Evolutionary conservation across 1,140 invertebrate species (phyloP).

Genomic region (Rhopalosiphum padi): DNA sequence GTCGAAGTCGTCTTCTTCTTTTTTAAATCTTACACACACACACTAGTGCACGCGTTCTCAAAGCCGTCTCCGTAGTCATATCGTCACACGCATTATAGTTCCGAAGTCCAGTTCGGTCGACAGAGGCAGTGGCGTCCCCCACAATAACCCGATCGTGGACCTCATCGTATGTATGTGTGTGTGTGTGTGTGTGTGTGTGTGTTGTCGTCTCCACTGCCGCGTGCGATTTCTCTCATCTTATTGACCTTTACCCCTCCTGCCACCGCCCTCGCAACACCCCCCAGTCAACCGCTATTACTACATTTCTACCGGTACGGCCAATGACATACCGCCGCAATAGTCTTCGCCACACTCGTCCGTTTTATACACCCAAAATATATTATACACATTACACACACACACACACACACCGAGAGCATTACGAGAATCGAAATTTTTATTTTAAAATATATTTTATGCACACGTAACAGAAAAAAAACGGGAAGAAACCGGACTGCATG

Average conservation of each 20-base stretch:
- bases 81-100: neutral
- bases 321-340: neutral
- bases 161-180: neutral
- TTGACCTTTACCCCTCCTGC: constrained; percentile 43
- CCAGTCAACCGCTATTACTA: neutral
- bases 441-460: constrained; percentile 1
- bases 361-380: constrained; percentile 8
- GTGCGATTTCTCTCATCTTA: constrained; percentile 46
- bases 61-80: neutral
- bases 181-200: neutral
- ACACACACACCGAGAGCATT: neutral
- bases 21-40: constrained; percentile 13
- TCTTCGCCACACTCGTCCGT: neutral
- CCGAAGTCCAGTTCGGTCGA: neutral
- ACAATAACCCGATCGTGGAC: constrained; percentile 22
- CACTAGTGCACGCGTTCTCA: neutral
- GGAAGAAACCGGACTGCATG: constrained; percentile 46
- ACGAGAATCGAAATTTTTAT: constrained; percentile 2
- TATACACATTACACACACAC: neutral
- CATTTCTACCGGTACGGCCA: neutral
- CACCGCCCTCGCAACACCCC: neutral
- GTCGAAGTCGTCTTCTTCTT: constrained; percentile 33
- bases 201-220: neutral
- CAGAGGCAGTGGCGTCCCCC: neutral
- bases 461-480: neutral